phyloP scores from a whole-genome alignment of 2,797 vertebrate species.

The Discoglossus pictus region DNA sequence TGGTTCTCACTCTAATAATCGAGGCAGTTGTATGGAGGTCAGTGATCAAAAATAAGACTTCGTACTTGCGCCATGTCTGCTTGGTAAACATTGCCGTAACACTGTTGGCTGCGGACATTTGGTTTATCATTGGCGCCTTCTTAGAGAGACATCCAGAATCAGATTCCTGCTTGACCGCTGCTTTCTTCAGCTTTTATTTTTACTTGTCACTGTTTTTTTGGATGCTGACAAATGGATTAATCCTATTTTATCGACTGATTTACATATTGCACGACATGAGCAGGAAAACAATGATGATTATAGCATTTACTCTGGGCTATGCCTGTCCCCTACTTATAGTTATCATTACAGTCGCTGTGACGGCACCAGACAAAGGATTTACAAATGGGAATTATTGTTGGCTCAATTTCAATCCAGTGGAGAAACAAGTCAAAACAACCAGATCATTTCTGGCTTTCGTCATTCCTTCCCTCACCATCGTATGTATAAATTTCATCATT shows the following conservation, averaged over 20 bases:
- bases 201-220: conserved; percentile 74
- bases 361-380: conserved; percentile 59
- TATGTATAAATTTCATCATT: conserved; percentile 65
- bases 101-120: conserved; percentile 60
- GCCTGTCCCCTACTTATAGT: conserved; percentile 68
- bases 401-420: conserved; percentile 68
- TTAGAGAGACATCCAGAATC: conserved; percentile 43
- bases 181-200: conserved; percentile 71
- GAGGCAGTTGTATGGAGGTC: conserved; percentile 67
- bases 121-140: conserved; percentile 62
- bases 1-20: conserved; percentile 62
- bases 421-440: too few species aligned
- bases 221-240: conserved; percentile 70
- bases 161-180: conserved; percentile 58
- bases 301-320: conserved; percentile 66
- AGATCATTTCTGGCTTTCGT: conserved; percentile 67
- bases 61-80: conserved; percentile 69
- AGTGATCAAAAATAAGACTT: conserved; percentile 64
- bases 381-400: conserved; percentile 62
- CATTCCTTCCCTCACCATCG: conserved; percentile 63
- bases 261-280: conserved; percentile 66
- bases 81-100: conserved; percentile 69
- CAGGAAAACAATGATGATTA: conserved; percentile 58
- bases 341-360: conserved; percentile 63
- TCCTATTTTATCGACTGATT: conserved; percentile 70